Base-by-base conservation (phyloP, 2,113 vertebrate genomes). In the Siphamia tubifer region DNA sequence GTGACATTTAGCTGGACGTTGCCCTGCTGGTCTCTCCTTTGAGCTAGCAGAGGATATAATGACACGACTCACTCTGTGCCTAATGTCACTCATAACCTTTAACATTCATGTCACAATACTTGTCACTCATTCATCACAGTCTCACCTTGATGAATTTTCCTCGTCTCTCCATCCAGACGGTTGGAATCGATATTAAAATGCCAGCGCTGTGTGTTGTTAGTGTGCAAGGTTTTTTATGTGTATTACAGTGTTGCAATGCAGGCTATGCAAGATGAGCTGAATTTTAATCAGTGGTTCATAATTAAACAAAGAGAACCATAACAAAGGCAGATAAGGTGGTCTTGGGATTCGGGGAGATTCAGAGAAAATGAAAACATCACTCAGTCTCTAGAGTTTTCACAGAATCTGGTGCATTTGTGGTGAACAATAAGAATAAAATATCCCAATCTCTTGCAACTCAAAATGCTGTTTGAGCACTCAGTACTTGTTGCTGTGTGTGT, bases 1-100 rank as follows among this genome's bases (percentile, higher is more conserved):
- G 52, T 89, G 81, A 79, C 87, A 89, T 92, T 92, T 91, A 83
- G 45, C 48, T 34, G 73, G 67, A 75, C 42, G 28, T 55, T 25
- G 69, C 79, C 71, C 75, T 52, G 81, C 80, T 77, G 78, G 36
- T 79, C 36, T 55, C 40, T 53, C 47, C 74, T 87, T 74, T 81
- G 72, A 82, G 72, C 66, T 48, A 68, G 58, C 38, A 53, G 47
- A 58, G 72, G 35, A 77, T 64, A 82, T 56, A 65, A 61, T 58
- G 65, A 67, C 68, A 61, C 28, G 64, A 63, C 52, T 69, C 61
- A 66, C 71, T 79, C 67, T 63, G 64, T 45, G 62, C 45, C 32
- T 64, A 30, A 5, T 31, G 62, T 61, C 73, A 64, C 57, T 53
- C 48, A 2, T 63, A 76, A 79, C 77, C 84, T 84, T 82, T 89